phyloP scores from a whole-genome alignment of 1,140 invertebrate species.

The Gryllus bimaculatus region DNA sequence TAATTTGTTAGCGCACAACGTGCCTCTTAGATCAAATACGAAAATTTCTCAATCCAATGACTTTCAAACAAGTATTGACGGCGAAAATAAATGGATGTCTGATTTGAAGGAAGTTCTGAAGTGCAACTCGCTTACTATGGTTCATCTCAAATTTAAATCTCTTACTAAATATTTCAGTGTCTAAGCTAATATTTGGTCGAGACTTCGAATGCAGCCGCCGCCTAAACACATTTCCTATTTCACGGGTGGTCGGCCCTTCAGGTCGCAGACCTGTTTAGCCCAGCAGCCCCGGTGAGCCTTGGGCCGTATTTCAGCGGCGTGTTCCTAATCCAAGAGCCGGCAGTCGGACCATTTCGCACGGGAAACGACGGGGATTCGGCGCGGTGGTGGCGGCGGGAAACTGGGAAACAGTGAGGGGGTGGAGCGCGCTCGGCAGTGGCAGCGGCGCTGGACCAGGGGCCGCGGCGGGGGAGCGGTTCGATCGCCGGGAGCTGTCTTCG shows the following conservation, averaged over 20 bases:
- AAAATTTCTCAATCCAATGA: too few relatives aligned
- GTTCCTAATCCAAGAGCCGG: background rate
- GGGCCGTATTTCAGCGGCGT: background rate
- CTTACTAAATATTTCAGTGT: too few relatives aligned
- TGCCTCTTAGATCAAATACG: too few relatives aligned
- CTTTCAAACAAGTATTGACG: too few relatives aligned
- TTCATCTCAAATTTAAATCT: too few relatives aligned
- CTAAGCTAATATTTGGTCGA: too few relatives aligned
- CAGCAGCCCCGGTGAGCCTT: background rate
- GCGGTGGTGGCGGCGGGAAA: background rate
- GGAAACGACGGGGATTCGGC: background rate
- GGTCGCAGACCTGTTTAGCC: background rate
- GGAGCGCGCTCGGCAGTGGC: background rate
- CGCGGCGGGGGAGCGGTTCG: background rate
- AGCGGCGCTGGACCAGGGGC: too few relatives aligned
- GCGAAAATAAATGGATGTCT: too few relatives aligned
- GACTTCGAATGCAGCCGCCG: too few relatives aligned
- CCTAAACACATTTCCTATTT: background rate
- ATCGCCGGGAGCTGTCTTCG: constrained; percentile 2
- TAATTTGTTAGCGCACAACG: too few relatives aligned
- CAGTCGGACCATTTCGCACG: constrained; percentile 2
- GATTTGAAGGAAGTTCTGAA: too few relatives aligned
- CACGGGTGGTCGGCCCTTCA: background rate
- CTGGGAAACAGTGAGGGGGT: background rate
- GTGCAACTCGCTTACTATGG: too few relatives aligned